phyloP scores from a whole-genome alignment of 92 coral and sea anemone species.

The Parazoanthus swiftii region DNA sequence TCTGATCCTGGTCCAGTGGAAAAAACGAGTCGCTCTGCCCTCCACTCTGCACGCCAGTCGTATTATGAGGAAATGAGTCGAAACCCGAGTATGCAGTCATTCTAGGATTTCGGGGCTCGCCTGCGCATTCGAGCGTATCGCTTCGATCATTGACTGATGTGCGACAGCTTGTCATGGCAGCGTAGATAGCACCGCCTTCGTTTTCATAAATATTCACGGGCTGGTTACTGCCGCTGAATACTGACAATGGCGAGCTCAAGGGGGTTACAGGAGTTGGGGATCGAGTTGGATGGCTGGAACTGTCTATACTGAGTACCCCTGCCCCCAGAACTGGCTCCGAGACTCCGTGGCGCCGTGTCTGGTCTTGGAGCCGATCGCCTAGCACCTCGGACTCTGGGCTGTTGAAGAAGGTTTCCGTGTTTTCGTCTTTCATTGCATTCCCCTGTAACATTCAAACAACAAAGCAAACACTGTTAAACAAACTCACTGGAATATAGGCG shows the following conservation, averaged over 20 bases:
- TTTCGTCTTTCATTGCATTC: conserved; percentile 61
- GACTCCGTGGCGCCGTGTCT: conserved; percentile 41
- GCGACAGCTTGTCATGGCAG: conserved; percentile 7
- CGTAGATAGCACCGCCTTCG: conserved; percentile 33
- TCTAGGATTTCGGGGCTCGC: conserved; percentile 40
- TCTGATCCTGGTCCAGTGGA: conserved; percentile 34
- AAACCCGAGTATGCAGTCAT: conserved; percentile 36
- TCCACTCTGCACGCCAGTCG: conserved; percentile 41
- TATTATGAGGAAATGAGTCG: conserved; percentile 40
- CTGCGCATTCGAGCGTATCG: conserved; percentile 41
- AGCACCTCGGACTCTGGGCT: conserved; percentile 12
- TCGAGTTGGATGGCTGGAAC: not conserved
- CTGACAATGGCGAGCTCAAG: conserved; percentile 31
- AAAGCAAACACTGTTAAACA: conserved; percentile 69
- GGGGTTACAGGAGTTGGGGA: conserved; percentile 16
- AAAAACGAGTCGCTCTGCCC: conserved; percentile 29
- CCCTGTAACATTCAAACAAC: conserved; percentile 73
- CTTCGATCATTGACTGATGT: conserved; percentile 23
- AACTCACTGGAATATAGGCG: conserved; percentile 41
- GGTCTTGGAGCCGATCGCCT: not conserved
- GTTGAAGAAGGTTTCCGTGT: conserved; percentile 46
- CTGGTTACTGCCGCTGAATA: conserved; percentile 7
- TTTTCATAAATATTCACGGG: conserved; percentile 40
- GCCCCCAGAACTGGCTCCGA: conserved; percentile 13
- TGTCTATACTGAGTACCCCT: conserved; percentile 6